Conservation (phyloP, 2,888 invertebrate species). For the Notodromas monacha region DNA sequence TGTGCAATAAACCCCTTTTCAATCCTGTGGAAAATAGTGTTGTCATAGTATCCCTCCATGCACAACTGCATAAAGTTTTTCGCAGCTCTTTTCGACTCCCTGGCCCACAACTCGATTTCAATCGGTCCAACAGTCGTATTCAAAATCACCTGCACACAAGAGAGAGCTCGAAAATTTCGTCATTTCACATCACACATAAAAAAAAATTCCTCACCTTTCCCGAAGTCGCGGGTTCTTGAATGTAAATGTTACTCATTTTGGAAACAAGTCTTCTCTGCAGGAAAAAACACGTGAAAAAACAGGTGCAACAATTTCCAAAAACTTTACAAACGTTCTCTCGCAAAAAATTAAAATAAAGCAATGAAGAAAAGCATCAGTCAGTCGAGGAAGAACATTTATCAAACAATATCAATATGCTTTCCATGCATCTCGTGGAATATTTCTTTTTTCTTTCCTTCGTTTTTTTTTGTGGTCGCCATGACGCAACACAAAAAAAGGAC, state of each 20-base stretch:
- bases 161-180: neutral
- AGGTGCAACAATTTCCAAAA: too few species aligned
- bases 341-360: too few species aligned
- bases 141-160: conserved; percentile 34
- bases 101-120: conserved; percentile 87
- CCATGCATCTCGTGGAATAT: too few species aligned
- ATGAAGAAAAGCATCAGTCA: too few species aligned
- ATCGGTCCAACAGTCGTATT: conserved; percentile 81
- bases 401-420: too few species aligned
- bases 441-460: too few species aligned
- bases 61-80: conserved; percentile 81
- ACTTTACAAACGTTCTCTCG: too few species aligned
- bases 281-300: too few species aligned
- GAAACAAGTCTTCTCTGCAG: too few species aligned
- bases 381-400: too few species aligned
- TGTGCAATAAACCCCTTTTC: conserved; percentile 83
- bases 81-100: conserved; percentile 76
- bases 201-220: conserved; percentile 37
- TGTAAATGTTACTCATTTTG: conserved; percentile 82
- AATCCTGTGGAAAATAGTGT: conserved; percentile 66
- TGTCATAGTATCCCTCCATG: conserved; percentile 76
- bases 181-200: neutral
- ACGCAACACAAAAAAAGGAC: too few species aligned
- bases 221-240: conserved; percentile 75
- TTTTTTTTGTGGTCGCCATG: too few species aligned